A percentile compares a stretch with the other conserved stretches of the same genome.
These are phyloP conservation scores for Ctenochaetus hawaiiensis DNA, from an alignment of 2,797 vertebrate species.

Conservation along the genomic window DNA sequence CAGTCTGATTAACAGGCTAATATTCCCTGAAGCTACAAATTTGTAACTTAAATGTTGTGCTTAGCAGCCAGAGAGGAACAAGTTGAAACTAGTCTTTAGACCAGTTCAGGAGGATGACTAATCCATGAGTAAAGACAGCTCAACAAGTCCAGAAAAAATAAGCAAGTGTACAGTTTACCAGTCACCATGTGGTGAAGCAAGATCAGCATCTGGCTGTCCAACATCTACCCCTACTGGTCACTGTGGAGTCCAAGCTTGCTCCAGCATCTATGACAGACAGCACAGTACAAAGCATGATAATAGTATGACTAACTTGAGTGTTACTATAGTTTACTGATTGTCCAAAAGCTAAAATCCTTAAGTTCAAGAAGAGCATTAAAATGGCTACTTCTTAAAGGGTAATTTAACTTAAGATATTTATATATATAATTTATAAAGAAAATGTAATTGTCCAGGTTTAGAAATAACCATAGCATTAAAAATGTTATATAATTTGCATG, in stretches of 20 bases:
- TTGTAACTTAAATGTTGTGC: neutral
- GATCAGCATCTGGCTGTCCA: slow-evolving; percentile 21
- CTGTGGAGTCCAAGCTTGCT: neutral
- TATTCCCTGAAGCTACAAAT: slow-evolving; percentile 1
- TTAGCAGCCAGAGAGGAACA: neutral
- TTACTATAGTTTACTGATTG: neutral
- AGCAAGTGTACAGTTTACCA: neutral
- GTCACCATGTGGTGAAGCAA: slow-evolving; percentile 5
- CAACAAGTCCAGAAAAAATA: slow-evolving; percentile 13
- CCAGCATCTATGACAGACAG: neutral
- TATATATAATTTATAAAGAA: neutral
- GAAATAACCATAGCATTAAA: no score
- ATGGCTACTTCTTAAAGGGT: neutral
- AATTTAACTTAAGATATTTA: slow-evolving; percentile 3
- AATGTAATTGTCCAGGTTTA: no score
- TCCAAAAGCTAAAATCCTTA: no score
- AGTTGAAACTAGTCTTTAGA: slow-evolving; percentile 7
- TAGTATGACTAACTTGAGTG: neutral
- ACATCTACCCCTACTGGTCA: slow-evolving; percentile 72
- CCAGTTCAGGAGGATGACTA: neutral
- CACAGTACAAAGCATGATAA: neutral
- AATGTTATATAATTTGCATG: neutral
- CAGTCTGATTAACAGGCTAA: neutral
- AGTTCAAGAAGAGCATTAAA: neutral
- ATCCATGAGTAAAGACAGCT: slow-evolving; percentile 4